A percentile compares a stretch with the other conserved stretches of the same genome.
Conservation (phyloP, 2,888 invertebrate genomes). For the Agrilus biguttatus region DNA sequence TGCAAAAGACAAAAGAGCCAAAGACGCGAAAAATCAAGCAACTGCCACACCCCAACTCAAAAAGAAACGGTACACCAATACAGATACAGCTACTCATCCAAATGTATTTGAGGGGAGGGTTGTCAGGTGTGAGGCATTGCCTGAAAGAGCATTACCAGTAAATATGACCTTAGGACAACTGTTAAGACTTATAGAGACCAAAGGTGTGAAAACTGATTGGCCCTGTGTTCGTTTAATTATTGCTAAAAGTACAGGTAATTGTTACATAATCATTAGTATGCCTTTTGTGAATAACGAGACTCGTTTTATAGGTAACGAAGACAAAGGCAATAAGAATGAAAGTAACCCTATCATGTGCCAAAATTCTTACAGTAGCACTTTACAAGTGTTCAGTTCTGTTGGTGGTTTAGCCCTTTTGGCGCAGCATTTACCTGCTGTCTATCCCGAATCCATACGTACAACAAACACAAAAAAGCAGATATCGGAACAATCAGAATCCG, state of each 20-base stretch:
- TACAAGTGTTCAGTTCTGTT: slow-evolving; percentile 76
- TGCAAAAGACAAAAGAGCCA: slow-evolving; percentile 78
- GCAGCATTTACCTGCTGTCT: slow-evolving; percentile 75
- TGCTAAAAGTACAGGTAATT: slow-evolving; percentile 26
- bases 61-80: slow-evolving; percentile 22
- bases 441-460: slow-evolving; percentile 55
- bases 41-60: slow-evolving; percentile 25
- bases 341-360: slow-evolving; percentile 13
- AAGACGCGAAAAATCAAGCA: slow-evolving; percentile 59
- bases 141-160: slow-evolving; percentile 26
- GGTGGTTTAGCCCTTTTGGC: slow-evolving; percentile 83
- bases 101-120: slow-evolving; percentile 25
- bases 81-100: slow-evolving; percentile 13
- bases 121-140: slow-evolving; percentile 25
- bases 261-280: neutral
- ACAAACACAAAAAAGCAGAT: slow-evolving; percentile 41
- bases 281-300: neutral
- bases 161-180: slow-evolving; percentile 27
- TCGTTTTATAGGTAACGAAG: slow-evolving; percentile 10
- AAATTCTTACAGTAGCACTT: slow-evolving; percentile 36
- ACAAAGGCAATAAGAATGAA: slow-evolving; percentile 11
- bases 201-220: slow-evolving; percentile 25
- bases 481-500: slow-evolving; percentile 34
- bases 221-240: slow-evolving; percentile 30
- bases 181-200: slow-evolving; percentile 23